Percentiles rank a stretch among this genome's conserved stretches.
phyloP scores from a whole-genome alignment of 2,797 vertebrate species.

The Paratrypauchen microcephalus region DNA sequence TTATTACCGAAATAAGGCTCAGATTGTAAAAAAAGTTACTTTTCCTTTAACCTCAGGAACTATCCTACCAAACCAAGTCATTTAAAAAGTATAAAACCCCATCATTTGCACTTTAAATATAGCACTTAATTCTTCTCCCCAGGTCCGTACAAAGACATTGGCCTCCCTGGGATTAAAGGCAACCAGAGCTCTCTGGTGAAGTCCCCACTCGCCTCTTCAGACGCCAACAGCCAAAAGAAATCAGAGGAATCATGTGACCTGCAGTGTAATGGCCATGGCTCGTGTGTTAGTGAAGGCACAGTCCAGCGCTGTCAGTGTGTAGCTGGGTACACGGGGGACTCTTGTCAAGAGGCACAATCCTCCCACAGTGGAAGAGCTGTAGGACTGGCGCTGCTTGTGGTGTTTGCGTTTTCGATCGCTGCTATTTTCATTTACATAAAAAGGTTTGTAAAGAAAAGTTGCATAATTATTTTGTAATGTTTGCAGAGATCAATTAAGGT shows the following conservation, averaged over 20 bases:
- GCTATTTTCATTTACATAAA: conserved; percentile 61
- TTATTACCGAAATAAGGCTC: too few relatives aligned
- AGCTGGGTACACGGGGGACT: conserved; percentile 77
- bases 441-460: conserved; percentile 52
- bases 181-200: neutral
- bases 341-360: conserved; percentile 74
- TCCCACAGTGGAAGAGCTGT: conserved; percentile 46
- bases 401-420: conserved; percentile 58
- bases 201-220: conserved; percentile 5
- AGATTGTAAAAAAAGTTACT: too few relatives aligned
- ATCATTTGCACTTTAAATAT: too few relatives aligned
- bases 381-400: conserved; percentile 61
- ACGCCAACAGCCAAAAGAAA: neutral
- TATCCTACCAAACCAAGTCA: too few relatives aligned
- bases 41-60: too few relatives aligned
- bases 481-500: neutral
- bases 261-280: conserved; percentile 76
- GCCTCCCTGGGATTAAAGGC: conserved; percentile 5
- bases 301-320: conserved; percentile 75
- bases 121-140: conserved; percentile 4
- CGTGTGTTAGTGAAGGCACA: conserved; percentile 70
- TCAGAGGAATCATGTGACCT: conserved; percentile 48
- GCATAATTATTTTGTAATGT: neutral
- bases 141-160: conserved; percentile 46
- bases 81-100: too few relatives aligned